phyloP scores from a whole-genome alignment of 2,113 vertebrate species.

The Nesospiza acunhae region DNA sequence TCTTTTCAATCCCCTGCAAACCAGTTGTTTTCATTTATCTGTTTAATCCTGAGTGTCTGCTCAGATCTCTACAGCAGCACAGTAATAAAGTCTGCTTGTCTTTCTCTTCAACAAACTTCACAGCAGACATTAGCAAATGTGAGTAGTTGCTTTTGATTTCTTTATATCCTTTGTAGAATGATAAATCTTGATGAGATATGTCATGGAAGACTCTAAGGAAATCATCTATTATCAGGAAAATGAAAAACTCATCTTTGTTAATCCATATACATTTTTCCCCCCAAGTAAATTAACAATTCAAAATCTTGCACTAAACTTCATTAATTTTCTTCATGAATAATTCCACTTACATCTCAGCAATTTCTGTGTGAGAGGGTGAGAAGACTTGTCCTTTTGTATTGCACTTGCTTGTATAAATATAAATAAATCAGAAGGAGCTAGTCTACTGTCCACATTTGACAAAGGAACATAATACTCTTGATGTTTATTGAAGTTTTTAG shows the following conservation, averaged over 20 bases:
- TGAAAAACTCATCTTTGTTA: slow-evolving; percentile 48
- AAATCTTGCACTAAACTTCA: slow-evolving; percentile 51
- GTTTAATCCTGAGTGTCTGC: neutral
- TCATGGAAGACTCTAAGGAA: slow-evolving; percentile 42
- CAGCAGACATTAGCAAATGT: neutral
- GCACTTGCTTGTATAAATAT: neutral
- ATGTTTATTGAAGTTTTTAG: neutral
- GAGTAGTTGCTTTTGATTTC: slow-evolving; percentile 16
- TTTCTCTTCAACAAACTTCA: neutral
- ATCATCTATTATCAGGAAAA: slow-evolving; percentile 46
- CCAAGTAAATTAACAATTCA: slow-evolving; percentile 47
- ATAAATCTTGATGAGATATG: slow-evolving; percentile 28
- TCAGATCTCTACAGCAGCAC: neutral
- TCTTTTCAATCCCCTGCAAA: neutral
- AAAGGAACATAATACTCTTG: neutral
- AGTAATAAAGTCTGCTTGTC: neutral
- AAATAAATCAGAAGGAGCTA: slow-evolving; percentile 3
- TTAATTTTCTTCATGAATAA: slow-evolving; percentile 63
- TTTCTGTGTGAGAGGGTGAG: neutral
- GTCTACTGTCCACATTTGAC: neutral
- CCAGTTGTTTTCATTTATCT: neutral
- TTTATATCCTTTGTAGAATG: neutral
- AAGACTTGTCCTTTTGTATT: slow-evolving; percentile 6
- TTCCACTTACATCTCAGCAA: slow-evolving; percentile 13
- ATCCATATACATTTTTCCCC: neutral